Percentiles rank a stretch among this genome's conserved stretches.
Evolutionary conservation across 2,113 vertebrate genomes (phyloP).

Genomic region (Stigmatopora argus): DNA sequence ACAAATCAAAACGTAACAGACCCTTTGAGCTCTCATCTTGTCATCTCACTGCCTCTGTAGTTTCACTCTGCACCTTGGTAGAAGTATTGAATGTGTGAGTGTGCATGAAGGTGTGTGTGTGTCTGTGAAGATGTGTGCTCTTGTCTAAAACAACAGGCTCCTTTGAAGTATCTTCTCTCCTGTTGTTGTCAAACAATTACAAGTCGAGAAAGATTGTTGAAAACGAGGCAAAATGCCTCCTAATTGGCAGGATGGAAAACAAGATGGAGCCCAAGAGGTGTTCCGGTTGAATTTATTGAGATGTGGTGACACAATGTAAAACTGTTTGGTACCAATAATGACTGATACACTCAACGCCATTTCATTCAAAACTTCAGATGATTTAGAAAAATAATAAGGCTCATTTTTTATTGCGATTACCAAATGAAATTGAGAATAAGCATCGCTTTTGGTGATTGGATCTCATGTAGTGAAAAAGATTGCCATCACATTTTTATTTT

Average conservation of each 20-base stretch:
- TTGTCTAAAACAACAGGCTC: conserved; percentile 43
- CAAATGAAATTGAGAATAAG: too few species aligned
- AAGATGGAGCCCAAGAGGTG: conserved; percentile 17
- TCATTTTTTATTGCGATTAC: background rate
- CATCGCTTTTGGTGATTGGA: background rate
- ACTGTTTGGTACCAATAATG: background rate
- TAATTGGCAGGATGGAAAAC: conserved; percentile 50
- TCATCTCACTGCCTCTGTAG: conserved; percentile 50
- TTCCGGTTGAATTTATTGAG: conserved; percentile 5
- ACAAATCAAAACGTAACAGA: conserved; percentile 18
- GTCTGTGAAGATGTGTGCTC: conserved; percentile 2
- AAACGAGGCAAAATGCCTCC: conserved; percentile 40
- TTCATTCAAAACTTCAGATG: background rate
- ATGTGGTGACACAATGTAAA: background rate
- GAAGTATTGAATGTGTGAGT: conserved; percentile 5
- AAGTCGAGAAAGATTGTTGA: conserved; percentile 47
- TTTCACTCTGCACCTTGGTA: conserved; percentile 47
- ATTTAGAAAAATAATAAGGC: background rate
- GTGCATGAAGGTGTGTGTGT: conserved; percentile 5
- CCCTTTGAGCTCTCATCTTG: conserved; percentile 41
- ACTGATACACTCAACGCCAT: background rate
- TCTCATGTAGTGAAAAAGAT: background rate
- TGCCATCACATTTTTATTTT: background rate
- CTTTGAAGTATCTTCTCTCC: conserved; percentile 55
- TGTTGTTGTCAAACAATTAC: conserved; percentile 50